These are phyloP conservation scores for Achroia grisella DNA, from an alignment of 1,140 invertebrate genomes.

Conservation along the genomic window DNA sequence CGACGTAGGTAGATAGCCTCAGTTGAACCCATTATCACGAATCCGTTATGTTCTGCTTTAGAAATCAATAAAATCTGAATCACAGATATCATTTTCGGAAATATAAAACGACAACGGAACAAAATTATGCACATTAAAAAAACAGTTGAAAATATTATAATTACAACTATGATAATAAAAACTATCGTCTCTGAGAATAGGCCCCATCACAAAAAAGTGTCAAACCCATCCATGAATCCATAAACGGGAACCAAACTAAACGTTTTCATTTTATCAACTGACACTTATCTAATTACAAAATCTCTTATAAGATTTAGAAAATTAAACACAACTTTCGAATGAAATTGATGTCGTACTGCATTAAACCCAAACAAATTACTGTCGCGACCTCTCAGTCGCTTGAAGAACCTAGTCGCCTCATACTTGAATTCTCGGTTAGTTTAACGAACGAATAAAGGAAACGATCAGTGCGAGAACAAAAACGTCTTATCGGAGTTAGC, in stretches of 20 bases:
- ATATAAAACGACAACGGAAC: no score
- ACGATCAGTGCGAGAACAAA: conserved; percentile 40
- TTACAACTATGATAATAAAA: no score
- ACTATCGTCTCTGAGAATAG: no score
- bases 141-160: no score
- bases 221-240: neutral
- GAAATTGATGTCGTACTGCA: neutral
- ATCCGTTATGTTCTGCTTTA: no score
- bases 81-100: no score
- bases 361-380: conserved; percentile 17
- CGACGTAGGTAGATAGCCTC: no score
- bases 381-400: conserved; percentile 6
- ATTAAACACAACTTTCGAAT: conserved; percentile 14
- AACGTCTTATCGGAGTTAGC: conserved; percentile 44
- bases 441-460: conserved; percentile 25
- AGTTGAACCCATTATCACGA: no score
- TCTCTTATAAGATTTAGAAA: conserved; percentile 22
- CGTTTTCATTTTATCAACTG: conserved; percentile 23
- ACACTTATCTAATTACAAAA: conserved; percentile 26
- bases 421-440: conserved; percentile 1
- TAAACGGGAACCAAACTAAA: conserved; percentile 21
- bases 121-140: no score
- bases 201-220: neutral
- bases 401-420: neutral
- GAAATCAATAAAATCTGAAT: no score